Conservation (phyloP, 2,797 vertebrate genomes). For the Geotria australis region DNA sequence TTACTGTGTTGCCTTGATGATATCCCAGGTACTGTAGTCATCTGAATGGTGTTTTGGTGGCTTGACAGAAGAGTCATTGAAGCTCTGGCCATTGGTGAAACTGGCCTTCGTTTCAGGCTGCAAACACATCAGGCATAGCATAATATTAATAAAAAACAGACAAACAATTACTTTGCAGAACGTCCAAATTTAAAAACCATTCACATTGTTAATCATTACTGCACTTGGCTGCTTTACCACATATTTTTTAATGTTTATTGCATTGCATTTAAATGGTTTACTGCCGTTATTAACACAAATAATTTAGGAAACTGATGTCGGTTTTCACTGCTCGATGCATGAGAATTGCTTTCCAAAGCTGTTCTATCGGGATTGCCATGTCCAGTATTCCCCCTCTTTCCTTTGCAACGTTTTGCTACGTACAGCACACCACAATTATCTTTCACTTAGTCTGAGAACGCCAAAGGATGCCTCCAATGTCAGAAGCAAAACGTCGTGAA, state of each 20-base stretch:
- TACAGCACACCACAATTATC: too few species aligned
- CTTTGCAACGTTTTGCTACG: too few species aligned
- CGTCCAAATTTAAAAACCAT: slow-evolving; percentile 1
- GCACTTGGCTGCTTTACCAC: slow-evolving; percentile 6
- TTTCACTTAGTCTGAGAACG: too few species aligned
- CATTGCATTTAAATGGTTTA: not conserved
- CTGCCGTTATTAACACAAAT: too few species aligned
- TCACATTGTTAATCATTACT: slow-evolving; percentile 2
- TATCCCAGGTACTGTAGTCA: slow-evolving; percentile 97
- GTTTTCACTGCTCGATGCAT: too few species aligned
- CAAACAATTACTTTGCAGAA: not conserved
- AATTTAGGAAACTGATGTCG: too few species aligned
- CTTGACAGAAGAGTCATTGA: slow-evolving; percentile 38
- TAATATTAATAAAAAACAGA: too few species aligned
- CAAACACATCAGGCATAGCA: slow-evolving; percentile 3
- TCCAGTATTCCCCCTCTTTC: too few species aligned
- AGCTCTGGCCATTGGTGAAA: slow-evolving; percentile 79
- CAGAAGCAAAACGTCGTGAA: too few species aligned
- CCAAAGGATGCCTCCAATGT: too few species aligned
- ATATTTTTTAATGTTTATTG: not conserved
- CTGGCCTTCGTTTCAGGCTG: slow-evolving; percentile 71
- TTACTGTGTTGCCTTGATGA: slow-evolving; percentile 98
- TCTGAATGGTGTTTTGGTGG: slow-evolving; percentile 64
- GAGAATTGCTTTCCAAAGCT: too few species aligned
- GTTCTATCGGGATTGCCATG: too few species aligned